These are phyloP conservation scores for Pipistrellus kuhlii DNA, from an alignment of 2,797 vertebrate species.

Conservation along the genomic window DNA sequence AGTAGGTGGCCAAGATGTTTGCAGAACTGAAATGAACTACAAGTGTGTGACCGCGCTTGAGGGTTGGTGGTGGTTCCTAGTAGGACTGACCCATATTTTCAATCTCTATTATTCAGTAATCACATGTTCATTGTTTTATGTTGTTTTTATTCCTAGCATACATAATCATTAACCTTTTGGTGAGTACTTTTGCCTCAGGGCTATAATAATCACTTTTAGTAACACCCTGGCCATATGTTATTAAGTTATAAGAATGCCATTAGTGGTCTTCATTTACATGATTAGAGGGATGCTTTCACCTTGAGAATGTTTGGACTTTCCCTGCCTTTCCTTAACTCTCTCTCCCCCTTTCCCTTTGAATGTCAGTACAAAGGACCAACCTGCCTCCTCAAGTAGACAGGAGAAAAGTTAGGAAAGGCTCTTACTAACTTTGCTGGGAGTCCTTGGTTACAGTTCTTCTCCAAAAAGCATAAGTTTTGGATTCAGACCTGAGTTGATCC, in stretches of 20 bases:
- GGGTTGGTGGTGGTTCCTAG: background rate
- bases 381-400: background rate
- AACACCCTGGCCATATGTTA: background rate
- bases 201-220: constrained; percentile 29
- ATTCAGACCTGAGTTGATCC: background rate
- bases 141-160: background rate
- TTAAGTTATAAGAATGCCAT: constrained; percentile 1
- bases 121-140: constrained; percentile 9
- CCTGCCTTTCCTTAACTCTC: background rate
- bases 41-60: background rate
- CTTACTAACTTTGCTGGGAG: background rate
- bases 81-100: background rate
- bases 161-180: constrained; percentile 43
- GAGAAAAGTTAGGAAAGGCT: background rate
- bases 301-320: background rate
- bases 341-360: background rate
- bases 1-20: background rate
- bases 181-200: background rate
- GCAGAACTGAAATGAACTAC: background rate
- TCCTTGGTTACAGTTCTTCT: background rate
- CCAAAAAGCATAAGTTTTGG: background rate
- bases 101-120: background rate
- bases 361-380: background rate
- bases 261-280: constrained; percentile 11
- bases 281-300: background rate